Conservation (phyloP, 2,113 vertebrate species). For the Potamarius usumacintae region DNA sequence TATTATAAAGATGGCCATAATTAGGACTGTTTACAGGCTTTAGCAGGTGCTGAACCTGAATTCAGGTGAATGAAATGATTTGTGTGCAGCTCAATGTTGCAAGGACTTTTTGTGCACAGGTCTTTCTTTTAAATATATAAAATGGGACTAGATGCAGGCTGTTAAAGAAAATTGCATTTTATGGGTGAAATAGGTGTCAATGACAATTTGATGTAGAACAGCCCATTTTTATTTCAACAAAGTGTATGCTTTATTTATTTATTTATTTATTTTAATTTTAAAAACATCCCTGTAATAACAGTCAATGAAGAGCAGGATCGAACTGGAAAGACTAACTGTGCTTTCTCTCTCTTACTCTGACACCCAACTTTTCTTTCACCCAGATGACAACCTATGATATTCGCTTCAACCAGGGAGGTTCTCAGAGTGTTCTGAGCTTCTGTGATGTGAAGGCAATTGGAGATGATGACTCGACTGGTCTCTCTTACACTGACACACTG, state of each 20-base stretch:
- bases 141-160: too few relatives aligned
- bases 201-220: too few relatives aligned
- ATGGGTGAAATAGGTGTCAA: too few relatives aligned
- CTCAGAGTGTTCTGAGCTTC: constrained; percentile 11
- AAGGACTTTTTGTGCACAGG: too few relatives aligned
- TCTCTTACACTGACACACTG: constrained; percentile 31
- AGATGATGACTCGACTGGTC: constrained; percentile 17
- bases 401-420: constrained; percentile 14
- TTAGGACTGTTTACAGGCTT: too few relatives aligned
- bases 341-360: neutral
- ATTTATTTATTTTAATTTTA: too few relatives aligned
- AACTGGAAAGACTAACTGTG: neutral
- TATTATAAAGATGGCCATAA: neutral
- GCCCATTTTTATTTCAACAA: too few relatives aligned
- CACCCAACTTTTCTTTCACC: neutral
- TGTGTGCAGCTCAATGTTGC: too few relatives aligned
- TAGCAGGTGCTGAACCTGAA: neutral
- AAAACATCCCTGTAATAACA: too few relatives aligned
- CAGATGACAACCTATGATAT: constrained; percentile 45
- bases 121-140: too few relatives aligned
- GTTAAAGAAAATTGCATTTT: too few relatives aligned
- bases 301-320: neutral
- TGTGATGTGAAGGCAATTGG: constrained; percentile 40
- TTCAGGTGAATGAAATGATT: neutral
- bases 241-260: too few relatives aligned